Conservation (phyloP, 2,888 invertebrate genomes). For the Patella caerulea region DNA sequence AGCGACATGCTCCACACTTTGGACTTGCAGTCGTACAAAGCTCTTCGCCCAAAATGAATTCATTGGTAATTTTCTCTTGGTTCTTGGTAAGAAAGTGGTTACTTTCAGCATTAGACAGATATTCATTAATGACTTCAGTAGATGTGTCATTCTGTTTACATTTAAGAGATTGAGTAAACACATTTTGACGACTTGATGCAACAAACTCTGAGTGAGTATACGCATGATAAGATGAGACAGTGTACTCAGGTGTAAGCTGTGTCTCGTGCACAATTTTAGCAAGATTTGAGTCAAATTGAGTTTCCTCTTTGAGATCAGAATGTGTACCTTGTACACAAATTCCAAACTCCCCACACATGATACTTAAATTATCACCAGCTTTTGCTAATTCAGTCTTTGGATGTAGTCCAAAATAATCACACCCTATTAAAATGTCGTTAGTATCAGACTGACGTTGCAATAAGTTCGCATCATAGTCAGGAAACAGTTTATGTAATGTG, state of each 20-base stretch:
- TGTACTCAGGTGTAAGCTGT: too few relatives aligned
- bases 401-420: constrained; percentile 21
- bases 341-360: constrained; percentile 14
- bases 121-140: too few relatives aligned
- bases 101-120: background rate
- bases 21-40: constrained; percentile 11
- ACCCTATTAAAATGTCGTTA: constrained; percentile 8
- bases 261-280: too few relatives aligned
- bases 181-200: too few relatives aligned
- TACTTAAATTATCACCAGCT: constrained; percentile 15
- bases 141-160: too few relatives aligned
- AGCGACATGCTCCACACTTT: constrained; percentile 17
- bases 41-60: constrained; percentile 22
- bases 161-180: too few relatives aligned
- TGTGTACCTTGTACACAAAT: constrained; percentile 12
- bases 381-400: constrained; percentile 8
- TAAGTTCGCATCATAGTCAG: background rate
- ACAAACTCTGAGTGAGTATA: too few relatives aligned
- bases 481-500: background rate
- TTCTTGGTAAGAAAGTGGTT: background rate
- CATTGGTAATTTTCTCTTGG: too few relatives aligned
- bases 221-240: too few relatives aligned
- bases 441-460: constrained; percentile 2
- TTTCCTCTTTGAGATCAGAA: constrained; percentile 15
- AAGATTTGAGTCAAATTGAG: too few relatives aligned